Evolutionary conservation across 2,797 vertebrate genomes (phyloP), one percentile per base, ranked within the genome.

Genomic region (Eupleurogrammus muticus): DNA sequence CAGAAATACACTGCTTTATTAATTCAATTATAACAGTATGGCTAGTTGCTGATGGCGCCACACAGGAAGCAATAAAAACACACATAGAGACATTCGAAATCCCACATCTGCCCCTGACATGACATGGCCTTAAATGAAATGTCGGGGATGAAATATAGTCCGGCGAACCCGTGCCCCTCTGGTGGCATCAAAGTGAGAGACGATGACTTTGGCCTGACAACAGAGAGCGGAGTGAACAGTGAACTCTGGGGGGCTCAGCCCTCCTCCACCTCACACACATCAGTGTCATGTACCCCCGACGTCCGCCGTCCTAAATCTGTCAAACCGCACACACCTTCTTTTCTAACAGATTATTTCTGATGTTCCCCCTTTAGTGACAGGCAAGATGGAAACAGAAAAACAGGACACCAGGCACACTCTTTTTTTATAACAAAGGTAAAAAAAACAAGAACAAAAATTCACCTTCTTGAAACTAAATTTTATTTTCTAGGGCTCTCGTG

Each of bases 41-140:
- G 40, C 9, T 44, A 54, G 14, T 59, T 47, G 16, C 21, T 24
- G 12, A 65, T 54, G 23, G 16, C 12, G 23, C 32, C 19, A 75
- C n/a, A 59, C 60, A 34, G 12, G 66, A 60, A 28, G 24, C n/a
- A 54, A 23, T 24, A 62, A n/a, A 28, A 72, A 48, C 19, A 35
- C 51, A 42, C 7, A 63, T 48, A 12, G 48, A 50, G 50, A 79
- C 20, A 32, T 57, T 73, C 2, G 75, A 46, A n/a, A 70, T 78
- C 48, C 47, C 44, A 54, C 34, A 36, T 34, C 55, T 55, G 51
- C 57, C 50, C 4, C 4, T 24, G 44, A 63, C 63, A 50, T 77
- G 81, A 66, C 53, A 44, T 63, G 50, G 32, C 60, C 66, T 60
- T 63, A 69, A 82, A 62, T 82, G 49, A 68, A 83, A 81, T 65